Conservation (phyloP, 2,113 vertebrate species). For the Oenanthe oenanthe region DNA sequence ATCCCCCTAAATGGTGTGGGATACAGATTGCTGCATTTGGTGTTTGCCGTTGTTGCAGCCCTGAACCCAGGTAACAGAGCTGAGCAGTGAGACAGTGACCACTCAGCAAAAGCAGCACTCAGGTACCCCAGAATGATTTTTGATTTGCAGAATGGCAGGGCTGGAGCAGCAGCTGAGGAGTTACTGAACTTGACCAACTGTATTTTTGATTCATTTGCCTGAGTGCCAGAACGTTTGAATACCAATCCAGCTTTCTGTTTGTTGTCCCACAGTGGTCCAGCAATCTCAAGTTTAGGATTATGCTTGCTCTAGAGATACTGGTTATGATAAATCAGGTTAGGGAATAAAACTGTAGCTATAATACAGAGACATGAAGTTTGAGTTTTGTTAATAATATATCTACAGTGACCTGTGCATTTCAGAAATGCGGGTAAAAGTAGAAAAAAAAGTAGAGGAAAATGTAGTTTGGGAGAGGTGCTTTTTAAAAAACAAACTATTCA, state of each 20-base stretch:
- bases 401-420: neutral
- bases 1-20: neutral
- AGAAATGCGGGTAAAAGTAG: neutral
- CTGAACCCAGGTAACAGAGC: neutral
- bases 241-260: neutral
- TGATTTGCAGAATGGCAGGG: neutral
- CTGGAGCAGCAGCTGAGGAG: neutral
- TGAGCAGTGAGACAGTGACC: neutral
- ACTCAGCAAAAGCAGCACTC: fast-evolving
- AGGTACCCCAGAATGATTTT: fast-evolving
- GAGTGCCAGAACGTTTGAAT: neutral
- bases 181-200: neutral
- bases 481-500: neutral
- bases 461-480: neutral
- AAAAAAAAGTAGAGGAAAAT: neutral
- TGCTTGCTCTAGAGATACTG: neutral
- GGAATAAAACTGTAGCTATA: neutral
- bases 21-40: neutral
- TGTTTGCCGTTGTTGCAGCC: neutral
- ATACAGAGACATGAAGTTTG: neutral
- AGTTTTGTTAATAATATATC: neutral
- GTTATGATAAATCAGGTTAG: neutral
- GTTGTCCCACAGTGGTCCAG: neutral
- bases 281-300: neutral
- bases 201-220: neutral